A percentile compares a stretch with the other conserved stretches of the same genome.
These are phyloP conservation scores for Fragum fragum DNA, from an alignment of 2,888 invertebrate genomes.

Conservation along the genomic window DNA sequence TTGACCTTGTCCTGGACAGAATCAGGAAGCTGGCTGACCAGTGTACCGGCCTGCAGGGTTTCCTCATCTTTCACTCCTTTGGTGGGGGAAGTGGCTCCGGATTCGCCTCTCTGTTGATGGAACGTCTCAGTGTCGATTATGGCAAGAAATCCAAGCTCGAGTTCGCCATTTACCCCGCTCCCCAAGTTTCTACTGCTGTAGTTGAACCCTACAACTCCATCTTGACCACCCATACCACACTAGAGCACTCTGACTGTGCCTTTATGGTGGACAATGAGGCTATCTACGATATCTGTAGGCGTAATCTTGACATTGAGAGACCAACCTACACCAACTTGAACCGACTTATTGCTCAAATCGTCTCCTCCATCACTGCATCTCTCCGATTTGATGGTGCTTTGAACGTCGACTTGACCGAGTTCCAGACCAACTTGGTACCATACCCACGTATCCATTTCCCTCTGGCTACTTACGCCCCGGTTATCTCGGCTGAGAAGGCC, in stretches of 20 bases:
- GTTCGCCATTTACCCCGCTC: constrained; percentile 96
- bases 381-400: constrained; percentile 3
- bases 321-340: constrained; percentile 21
- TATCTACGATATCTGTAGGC: background rate
- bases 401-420: background rate
- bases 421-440: constrained; percentile 86
- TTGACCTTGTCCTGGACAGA: constrained; percentile 75
- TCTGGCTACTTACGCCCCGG: constrained; percentile 94
- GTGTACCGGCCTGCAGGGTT: constrained; percentile 85
- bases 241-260: background rate
- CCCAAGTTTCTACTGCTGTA: constrained; percentile 96
- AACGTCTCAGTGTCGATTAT: constrained; percentile 91
- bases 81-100: constrained; percentile 69
- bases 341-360: constrained; percentile 11
- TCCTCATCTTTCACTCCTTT: constrained; percentile 80
- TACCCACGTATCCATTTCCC: constrained; percentile 93
- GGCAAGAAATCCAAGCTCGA: constrained; percentile 76
- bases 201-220: constrained; percentile 99
- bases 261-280: constrained; percentile 20
- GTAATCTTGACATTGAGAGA: constrained; percentile 90
- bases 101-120: constrained; percentile 95
- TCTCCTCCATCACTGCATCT: background rate
- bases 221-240: constrained; percentile 96
- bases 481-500: constrained; percentile 97
- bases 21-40: constrained; percentile 80